phyloP scores from a whole-genome alignment of 2,888 invertebrate species.

The Eupeodes latifasciatus region DNA sequence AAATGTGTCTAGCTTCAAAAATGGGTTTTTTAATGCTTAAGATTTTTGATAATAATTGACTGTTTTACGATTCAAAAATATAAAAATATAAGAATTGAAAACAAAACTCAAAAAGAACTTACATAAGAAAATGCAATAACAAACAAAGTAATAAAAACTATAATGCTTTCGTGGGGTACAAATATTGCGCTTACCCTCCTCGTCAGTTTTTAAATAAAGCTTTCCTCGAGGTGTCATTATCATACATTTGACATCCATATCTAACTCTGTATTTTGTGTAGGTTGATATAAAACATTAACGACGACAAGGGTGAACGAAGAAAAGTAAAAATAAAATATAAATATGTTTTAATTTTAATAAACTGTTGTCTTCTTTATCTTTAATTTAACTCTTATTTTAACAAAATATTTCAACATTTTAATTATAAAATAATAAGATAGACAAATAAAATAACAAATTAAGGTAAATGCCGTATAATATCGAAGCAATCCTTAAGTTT shows the following conservation, averaged over 20 bases:
- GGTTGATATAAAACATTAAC: conserved; percentile 64
- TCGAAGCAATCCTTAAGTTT: too few relatives aligned
- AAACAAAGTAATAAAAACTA: conserved; percentile 61
- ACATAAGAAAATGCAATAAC: conserved; percentile 30
- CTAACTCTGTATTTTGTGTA: conserved; percentile 86
- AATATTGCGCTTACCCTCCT: conserved; percentile 89
- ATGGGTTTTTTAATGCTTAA: background rate
- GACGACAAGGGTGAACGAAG: conserved; percentile 62
- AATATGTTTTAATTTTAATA: conserved; percentile 35
- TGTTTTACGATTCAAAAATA: background rate
- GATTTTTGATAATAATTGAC: background rate
- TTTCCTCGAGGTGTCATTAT: conserved; percentile 92
- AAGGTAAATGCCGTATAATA: too few relatives aligned
- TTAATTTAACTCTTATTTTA: too few relatives aligned
- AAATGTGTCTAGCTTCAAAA: background rate
- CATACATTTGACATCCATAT: conserved; percentile 89
- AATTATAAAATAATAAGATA: too few relatives aligned
- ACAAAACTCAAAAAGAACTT: background rate
- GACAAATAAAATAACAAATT: too few relatives aligned
- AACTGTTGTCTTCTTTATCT: conserved; percentile 23
- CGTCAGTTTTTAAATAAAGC: conserved; percentile 93
- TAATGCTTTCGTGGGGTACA: conserved; percentile 55
- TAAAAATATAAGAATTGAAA: background rate
- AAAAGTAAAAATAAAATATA: conserved; percentile 49
- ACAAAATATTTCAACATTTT: too few relatives aligned